Base-by-base conservation (phyloP, 2,113 vertebrate species). In the Tragelaphus scriptus region DNA sequence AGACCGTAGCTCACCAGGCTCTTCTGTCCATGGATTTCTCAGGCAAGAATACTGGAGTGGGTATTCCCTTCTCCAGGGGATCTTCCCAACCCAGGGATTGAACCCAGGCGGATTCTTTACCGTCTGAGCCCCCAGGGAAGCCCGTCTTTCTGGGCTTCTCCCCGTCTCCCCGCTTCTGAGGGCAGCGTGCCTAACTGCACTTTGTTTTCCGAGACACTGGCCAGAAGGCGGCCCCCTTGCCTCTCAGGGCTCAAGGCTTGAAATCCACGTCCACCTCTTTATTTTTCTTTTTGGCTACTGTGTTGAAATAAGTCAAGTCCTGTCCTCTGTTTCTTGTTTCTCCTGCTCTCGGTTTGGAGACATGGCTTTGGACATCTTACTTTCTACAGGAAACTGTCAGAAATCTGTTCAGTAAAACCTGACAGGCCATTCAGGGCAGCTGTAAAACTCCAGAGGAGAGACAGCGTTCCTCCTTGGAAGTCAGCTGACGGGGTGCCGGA, bases 251-350 rank as follows among this genome's bases (percentile, higher is more conserved):
- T 49, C 32, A n/a, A 28, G 12, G 12, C 40, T 8, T 2, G 32
- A 7, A 59, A 55, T 53, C 7, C 26, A 10, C 30, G 61, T 88
- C 32, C 7, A 44, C 19, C 47, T 32, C 51, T 86, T 28, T 81
- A 12, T n/a, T 86, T 53, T 51, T 32, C 61, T 23, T 56, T 68
- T 40, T 36, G 92, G 15, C 82, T 79, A 47, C 81, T 56, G 15
- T 36, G 55, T 21, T 77, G 59, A 85, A 88, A 75, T 75, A 80
- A 95, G 56, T 32, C 59, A 71, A 92, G 49, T 32, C 59, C 47
- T 44, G 11, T 9, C 53, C 88, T 63, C 40, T 11, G 25, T 36
- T 90, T 92, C 36, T 90, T 0, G 23, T n/a, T 88, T 49, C 59
- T 63, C 19, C 30, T 11, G 6, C 47, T 53, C 40, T 96, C 32